Evolutionary conservation across 2,888 invertebrate genomes (phyloP).

Genomic region (Dioctria linearis): DNA sequence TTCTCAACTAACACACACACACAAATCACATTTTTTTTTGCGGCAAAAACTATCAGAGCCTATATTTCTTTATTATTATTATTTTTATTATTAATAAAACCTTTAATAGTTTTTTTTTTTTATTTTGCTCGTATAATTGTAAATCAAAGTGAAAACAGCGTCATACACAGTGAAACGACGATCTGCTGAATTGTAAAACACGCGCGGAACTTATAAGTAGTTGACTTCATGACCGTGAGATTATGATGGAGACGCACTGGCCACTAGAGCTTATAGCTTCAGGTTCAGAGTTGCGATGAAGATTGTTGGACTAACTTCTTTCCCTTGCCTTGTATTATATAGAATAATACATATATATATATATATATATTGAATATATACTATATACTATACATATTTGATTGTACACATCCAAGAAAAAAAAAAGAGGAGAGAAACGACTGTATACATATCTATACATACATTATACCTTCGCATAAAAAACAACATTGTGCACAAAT

Average conservation of each 20-base stretch:
- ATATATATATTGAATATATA: too few relatives aligned
- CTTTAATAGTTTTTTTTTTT: neutral
- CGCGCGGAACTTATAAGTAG: conserved; percentile 38
- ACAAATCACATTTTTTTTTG: neutral
- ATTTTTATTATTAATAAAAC: too few relatives aligned
- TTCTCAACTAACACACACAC: neutral
- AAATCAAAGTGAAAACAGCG: neutral
- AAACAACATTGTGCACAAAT: too few relatives aligned
- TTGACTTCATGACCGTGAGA: conserved; percentile 37
- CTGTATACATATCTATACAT: too few relatives aligned
- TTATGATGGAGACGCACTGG: conserved; percentile 17
- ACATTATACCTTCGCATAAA: too few relatives aligned
- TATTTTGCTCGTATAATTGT: neutral
- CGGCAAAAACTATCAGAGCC: too few relatives aligned
- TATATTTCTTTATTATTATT: too few relatives aligned
- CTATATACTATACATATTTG: too few relatives aligned
- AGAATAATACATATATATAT: too few relatives aligned
- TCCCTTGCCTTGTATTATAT: conserved; percentile 4
- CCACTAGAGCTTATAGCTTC: neutral
- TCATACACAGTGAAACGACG: neutral
- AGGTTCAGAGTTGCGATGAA: conserved; percentile 30
- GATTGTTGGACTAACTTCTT: conserved; percentile 39
- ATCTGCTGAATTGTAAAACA: neutral
- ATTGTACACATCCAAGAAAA: too few relatives aligned
- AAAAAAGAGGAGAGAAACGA: too few relatives aligned